Base-by-base conservation (phyloP, 2,888 invertebrate species). In the Calameuta pallipes region DNA sequence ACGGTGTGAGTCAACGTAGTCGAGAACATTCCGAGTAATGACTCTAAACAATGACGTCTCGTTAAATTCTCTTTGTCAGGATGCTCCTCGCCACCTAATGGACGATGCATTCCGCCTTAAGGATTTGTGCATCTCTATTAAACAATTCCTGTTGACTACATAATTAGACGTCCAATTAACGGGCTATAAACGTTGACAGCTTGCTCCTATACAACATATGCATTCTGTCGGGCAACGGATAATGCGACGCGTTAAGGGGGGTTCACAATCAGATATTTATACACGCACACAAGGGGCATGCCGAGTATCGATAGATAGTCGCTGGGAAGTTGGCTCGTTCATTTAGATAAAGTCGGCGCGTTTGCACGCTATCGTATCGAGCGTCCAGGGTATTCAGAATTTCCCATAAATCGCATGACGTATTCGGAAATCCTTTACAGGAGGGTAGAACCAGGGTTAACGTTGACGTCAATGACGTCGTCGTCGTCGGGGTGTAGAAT, bases 101-200 rank as follows among this genome's bases (percentile, higher is more conserved):
- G 56, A 56, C 23, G 56, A 23, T 9, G 56, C 56, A 56, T 56
- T 56, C 56, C 56, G 56, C 23, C 56, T 56, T 56, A 23, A 56
- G 56, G 56, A 56, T 56, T 56, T 56, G 56, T 56, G 71, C 33
- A 71, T 71, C 33, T 71, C 71, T 31, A 71, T 71, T 71, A 71
- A 34, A 71, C 71, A 71, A 33, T 71, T 33, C 33, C 31, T 34
- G 71, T 33, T 71, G 71, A 34, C 56, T 56, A 56, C 56, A 23
- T 71, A 34, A 71, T 71, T 71, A 34, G 71, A 71, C 71, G 34
- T 71, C 71, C 33, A 31, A 71, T 71, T 34, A 34, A 33, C 31
- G 71, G 33, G 71, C 71, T 71, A 71, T 71, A 71, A 71, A 71
- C 33, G 71, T 71, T 34, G 71, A 23, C 23, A 56, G 56, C 56